Base-by-base conservation (phyloP, 35 echinoderm and acorn worm species). In the Chiridota heheva region DNA sequence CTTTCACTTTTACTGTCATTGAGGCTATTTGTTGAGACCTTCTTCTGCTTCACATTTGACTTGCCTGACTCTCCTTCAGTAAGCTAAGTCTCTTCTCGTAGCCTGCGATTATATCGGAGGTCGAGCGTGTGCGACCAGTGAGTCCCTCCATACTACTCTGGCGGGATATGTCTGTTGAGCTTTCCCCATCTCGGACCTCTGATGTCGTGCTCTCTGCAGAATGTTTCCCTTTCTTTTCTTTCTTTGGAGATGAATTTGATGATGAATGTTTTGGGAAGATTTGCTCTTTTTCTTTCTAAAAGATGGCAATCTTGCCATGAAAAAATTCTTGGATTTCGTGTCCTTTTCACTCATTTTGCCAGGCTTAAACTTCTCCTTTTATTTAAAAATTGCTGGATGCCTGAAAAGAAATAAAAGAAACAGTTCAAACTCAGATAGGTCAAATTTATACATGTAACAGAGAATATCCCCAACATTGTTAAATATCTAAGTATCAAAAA, bases 221-320 rank as follows among this genome's bases (percentile, higher is more conserved):
- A 44, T n/a, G n/a, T n/a, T n/a, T 27, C 63, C 40, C 27, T 43
- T 13, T 13, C 37, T 31, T 15, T 17, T 31, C 33, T 72, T 22
- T 46, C 69, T 43, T 42, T 39, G 2, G 69, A 72, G 69, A 7
- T 25, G 30, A 0, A 60, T 58, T 62, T 58, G 3, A 60, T 36
- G 29, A 29, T 60, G 8, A 57, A 5, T 30, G 2, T 57, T 29
- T 58, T 57, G 17, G 51, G 34, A 26, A 60, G 75, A 29, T 78
- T 78, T 16, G 75, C 58, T 30, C 15, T 78, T 78, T 58, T 78
- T 78, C 53, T 78, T 78, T 20, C 75, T 30, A 44, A 78, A 78
- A 26, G 73, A 77, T 29, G 75, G 42, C 28, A 78, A 38, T 7
- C 75, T 49, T 34, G 75, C 58, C 75, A 78, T 78, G 20, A 78